These are phyloP conservation scores for Chrysaora quinquecirrha DNA, from an alignment of 30 jellyfish, hydroid and myxozoan species.

Conservation along the genomic window DNA sequence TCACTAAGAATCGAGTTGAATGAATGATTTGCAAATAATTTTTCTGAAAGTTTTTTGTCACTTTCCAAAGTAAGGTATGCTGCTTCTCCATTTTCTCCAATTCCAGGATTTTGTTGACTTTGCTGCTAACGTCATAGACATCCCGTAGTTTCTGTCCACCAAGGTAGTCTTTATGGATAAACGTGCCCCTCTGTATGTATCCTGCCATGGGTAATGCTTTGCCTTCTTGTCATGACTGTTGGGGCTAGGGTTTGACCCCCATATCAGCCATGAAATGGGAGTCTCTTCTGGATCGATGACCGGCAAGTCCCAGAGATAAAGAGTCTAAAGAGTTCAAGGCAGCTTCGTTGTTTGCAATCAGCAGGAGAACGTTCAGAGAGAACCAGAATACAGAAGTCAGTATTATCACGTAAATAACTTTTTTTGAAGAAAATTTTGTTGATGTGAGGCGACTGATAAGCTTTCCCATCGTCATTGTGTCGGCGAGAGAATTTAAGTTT, in stretches of 20 bases:
- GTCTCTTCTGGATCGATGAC: conserved; percentile 63
- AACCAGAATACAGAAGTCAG: conserved; percentile 96
- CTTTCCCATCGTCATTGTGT: too few relatives aligned
- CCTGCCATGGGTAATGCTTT: conserved; percentile 91
- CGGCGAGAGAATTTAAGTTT: too few relatives aligned
- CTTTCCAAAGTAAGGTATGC: conserved; percentile 67
- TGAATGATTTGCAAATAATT: conserved; percentile 90
- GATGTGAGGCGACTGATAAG: not conserved
- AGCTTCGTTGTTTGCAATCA: conserved; percentile 83
- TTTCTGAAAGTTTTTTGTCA: conserved; percentile 80
- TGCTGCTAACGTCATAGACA: conserved; percentile 84
- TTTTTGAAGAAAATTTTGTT: conserved; percentile 42
- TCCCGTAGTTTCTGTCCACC: conserved; percentile 38
- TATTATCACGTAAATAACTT: conserved; percentile 73
- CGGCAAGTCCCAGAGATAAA: conserved; percentile 70
- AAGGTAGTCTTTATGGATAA: conserved; percentile 5
- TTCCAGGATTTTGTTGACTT: conserved; percentile 77
- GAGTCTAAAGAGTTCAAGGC: conserved; percentile 81
- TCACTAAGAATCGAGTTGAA: conserved; percentile 92
- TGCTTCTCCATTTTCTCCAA: conserved; percentile 96
- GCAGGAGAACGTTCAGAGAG: conserved; percentile 77
- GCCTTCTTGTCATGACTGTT: too few relatives aligned
- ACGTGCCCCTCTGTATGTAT: conserved; percentile 34
- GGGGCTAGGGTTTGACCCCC: conserved; percentile 86
- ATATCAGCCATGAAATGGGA: conserved; percentile 86